Evolutionary conservation across 92 coral and sea anemone species (phyloP), one percentile per base, ranked within the genome.

Genomic region (Desmophyllum pertusum): DNA sequence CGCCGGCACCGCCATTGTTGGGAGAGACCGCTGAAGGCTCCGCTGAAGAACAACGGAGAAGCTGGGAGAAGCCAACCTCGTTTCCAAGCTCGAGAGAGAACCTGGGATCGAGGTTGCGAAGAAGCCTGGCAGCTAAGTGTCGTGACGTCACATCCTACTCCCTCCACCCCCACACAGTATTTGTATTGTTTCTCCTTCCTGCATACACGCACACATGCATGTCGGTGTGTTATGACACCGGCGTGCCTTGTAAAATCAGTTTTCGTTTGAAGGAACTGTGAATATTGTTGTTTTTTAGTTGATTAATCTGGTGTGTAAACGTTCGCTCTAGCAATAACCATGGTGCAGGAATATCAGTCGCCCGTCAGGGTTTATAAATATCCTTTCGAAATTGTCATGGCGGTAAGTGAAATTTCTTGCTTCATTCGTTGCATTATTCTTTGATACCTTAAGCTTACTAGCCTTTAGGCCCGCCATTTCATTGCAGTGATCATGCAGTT

Each of bases 331-430:
- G 53, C 4, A 46, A 18, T 50, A 72, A 88, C 84, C 64, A 96
- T 97, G 99, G 99, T 97, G 36, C 99, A 97, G 86, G 99, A 97
- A 88, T 97, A 97, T 71, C 98, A 97, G 77, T 94, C 98, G 30
- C 99, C 99, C 19, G 99, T 97, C 23, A 81, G 99, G 91, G 99
- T 97, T 66, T 97, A 97, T 86, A 97, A 97, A 83, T 95, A 91
- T 86, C 99, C 99, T 21, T 97, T 97, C 84, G 99, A 97, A 75
- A 86, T 97, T 21, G 99, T 97, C 19, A 97, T 97, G 99, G 98
- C 94, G 97, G 99, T 97, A 84, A 86, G 99, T 85, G 53, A n/a
- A 3, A 37, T 42, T n/a, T 30, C 29, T 25, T 21, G 8, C n/a
- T 18, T n/a, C 7, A 8, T 78, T 62, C 41, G 4, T 62, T 62